A percentile compares a stretch with the other conserved stretches of the same genome.
Conservation (phyloP, 2,888 invertebrate genomes). For the Heteropelma amictum region DNA sequence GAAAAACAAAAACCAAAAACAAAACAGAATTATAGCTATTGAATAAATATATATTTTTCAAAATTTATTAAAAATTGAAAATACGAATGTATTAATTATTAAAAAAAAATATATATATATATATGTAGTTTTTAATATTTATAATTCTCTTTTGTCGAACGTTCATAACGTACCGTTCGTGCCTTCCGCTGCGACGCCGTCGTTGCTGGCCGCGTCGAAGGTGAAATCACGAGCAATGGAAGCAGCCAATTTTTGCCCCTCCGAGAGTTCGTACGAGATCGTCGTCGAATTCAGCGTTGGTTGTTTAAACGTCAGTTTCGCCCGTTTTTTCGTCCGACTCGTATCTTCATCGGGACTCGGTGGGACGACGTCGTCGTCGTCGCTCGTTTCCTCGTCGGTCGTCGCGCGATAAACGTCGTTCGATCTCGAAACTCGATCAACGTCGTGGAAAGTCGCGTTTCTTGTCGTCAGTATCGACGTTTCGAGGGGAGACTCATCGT, state of each 20-base stretch:
- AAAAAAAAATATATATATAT: too few species aligned
- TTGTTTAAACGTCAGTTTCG: conserved; percentile 20
- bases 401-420: conserved; percentile 32
- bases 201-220: conserved; percentile 58
- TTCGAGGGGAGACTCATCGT: conserved; percentile 1
- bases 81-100: too few species aligned
- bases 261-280: background rate
- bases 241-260: conserved; percentile 49
- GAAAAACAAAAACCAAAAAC: too few species aligned
- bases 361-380: conserved; percentile 23
- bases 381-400: conserved; percentile 47
- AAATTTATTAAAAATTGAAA: too few species aligned
- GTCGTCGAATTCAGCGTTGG: background rate
- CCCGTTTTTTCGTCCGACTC: conserved; percentile 27
- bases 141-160: too few species aligned
- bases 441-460: too few species aligned
- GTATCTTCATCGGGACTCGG: conserved; percentile 17
- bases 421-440: background rate
- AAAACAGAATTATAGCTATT: too few species aligned
- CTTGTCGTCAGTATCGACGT: background rate
- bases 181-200: conserved; percentile 44
- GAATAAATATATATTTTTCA: too few species aligned
- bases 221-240: conserved; percentile 58
- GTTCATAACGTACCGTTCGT: conserved; percentile 44
- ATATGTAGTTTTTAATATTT: too few species aligned